These are phyloP conservation scores for Caenorhabditis uteleia DNA, from an alignment of 2,888 invertebrate species.

Conservation along the genomic window DNA sequence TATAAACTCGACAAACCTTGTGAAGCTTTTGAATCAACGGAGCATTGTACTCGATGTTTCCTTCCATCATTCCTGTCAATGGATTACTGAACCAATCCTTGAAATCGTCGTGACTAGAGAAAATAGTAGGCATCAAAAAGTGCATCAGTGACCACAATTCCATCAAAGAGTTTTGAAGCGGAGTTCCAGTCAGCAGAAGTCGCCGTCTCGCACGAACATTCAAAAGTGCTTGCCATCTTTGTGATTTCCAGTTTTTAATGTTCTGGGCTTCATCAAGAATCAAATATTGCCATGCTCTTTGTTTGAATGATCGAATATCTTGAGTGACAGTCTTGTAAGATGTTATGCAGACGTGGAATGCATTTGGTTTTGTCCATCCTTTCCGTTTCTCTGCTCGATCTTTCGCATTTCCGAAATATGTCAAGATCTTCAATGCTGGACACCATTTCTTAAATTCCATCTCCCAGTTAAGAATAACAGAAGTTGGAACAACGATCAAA, in stretches of 20 bases:
- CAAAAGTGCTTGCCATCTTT: constrained; percentile 93
- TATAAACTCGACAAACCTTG: no score
- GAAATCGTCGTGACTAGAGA: constrained; percentile 90
- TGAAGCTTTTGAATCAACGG: constrained; percentile 86
- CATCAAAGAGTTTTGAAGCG: constrained; percentile 92
- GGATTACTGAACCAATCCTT: constrained; percentile 97
- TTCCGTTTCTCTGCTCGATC: constrained; percentile 78
- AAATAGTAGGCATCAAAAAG: constrained; percentile 95
- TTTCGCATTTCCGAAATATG: constrained; percentile 94
- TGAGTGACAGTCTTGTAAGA: constrained; percentile 84
- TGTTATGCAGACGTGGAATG: constrained; percentile 80
- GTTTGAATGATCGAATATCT: constrained; percentile 93
- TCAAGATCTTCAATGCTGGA: constrained; percentile 96
- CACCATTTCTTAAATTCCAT: constrained; percentile 99
- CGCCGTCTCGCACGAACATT: constrained; percentile 92
- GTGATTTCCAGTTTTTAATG: constrained; percentile 98
- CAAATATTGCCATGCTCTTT: constrained; percentile 95
- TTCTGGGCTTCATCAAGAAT: constrained; percentile 92
- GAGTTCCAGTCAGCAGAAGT: constrained; percentile 86
- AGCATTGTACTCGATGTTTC: constrained; percentile 88
- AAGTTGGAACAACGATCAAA: constrained; percentile 96
- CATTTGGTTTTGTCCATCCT: constrained; percentile 97
- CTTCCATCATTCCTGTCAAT: constrained; percentile 93
- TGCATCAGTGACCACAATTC: constrained; percentile 98
- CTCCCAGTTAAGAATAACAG: constrained; percentile 99